A percentile compares a stretch with the other conserved stretches of the same genome.
phyloP scores from a whole-genome alignment of 2,113 vertebrate genomes.

The Phrynocephalus versicolor region DNA sequence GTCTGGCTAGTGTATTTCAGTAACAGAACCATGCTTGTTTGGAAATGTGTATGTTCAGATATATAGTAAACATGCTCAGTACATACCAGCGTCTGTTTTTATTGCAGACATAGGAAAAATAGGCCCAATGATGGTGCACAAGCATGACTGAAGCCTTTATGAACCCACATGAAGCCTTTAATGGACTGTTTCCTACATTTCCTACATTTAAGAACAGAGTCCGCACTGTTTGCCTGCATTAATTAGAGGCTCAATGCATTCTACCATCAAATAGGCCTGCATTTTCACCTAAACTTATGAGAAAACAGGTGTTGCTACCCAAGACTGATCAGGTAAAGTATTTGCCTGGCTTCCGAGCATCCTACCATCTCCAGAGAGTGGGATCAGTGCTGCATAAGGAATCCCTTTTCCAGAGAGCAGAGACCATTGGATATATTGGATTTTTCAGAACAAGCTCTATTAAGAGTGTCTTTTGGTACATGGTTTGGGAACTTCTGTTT shows the following conservation, averaged over 20 bases:
- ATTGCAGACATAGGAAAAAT: background rate
- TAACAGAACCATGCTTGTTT: background rate
- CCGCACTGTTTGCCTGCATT: background rate
- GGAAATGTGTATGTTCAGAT: background rate
- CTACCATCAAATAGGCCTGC: background rate
- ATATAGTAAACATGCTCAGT: background rate
- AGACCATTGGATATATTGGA: background rate
- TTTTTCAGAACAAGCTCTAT: background rate
- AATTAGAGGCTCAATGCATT: background rate
- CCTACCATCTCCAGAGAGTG: background rate
- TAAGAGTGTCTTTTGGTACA: background rate
- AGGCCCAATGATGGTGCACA: background rate
- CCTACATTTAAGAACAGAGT: background rate
- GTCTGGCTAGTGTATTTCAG: background rate
- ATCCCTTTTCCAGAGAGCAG: background rate
- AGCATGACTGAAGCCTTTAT: background rate
- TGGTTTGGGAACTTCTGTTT: background rate
- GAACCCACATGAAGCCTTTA: background rate
- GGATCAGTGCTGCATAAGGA: background rate
- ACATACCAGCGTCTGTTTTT: background rate
- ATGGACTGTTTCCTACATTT: background rate
- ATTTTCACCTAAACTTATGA: background rate
- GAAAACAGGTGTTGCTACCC: background rate
- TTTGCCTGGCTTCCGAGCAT: background rate
- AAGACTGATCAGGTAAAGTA: background rate